These are phyloP conservation scores for Neogobius melanostomus DNA, from an alignment of 2,113 vertebrate species.

Conservation along the genomic window DNA sequence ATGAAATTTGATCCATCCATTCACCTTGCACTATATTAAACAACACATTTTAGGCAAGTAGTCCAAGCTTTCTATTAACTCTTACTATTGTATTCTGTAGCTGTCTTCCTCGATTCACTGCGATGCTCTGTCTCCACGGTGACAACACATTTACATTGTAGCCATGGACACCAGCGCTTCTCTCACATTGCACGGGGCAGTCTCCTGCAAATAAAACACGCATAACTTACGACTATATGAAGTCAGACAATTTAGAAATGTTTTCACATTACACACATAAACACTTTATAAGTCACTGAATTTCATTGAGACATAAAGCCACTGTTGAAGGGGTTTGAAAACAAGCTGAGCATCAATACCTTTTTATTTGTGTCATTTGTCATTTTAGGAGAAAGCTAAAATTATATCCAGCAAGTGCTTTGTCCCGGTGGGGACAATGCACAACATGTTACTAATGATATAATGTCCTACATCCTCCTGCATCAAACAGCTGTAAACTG, in stretches of 20 bases:
- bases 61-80: constrained; percentile 27
- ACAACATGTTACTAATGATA: too few relatives aligned
- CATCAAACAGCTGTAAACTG: too few relatives aligned
- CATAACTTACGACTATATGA: constrained; percentile 19
- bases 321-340: constrained; percentile 1
- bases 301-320: constrained; percentile 7
- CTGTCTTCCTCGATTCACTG: constrained; percentile 48
- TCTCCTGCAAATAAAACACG: constrained; percentile 53
- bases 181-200: constrained; percentile 45
- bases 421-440: constrained; percentile 16
- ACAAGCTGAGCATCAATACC: constrained; percentile 33
- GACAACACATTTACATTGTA: constrained; percentile 68
- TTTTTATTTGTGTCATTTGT: constrained; percentile 14
- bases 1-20: constrained; percentile 27
- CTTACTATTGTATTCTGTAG: constrained; percentile 35
- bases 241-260: constrained; percentile 28
- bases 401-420: not conserved
- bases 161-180: constrained; percentile 62
- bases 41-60: constrained; percentile 1
- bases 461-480: too few relatives aligned
- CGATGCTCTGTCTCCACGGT: constrained; percentile 67
- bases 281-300: constrained; percentile 1
- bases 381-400: constrained; percentile 17
- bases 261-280: constrained; percentile 9
- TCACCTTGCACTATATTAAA: constrained; percentile 31